phyloP scores from a whole-genome alignment of 92 coral and sea anemone genomes.

The Umimayanthus kanabou region DNA sequence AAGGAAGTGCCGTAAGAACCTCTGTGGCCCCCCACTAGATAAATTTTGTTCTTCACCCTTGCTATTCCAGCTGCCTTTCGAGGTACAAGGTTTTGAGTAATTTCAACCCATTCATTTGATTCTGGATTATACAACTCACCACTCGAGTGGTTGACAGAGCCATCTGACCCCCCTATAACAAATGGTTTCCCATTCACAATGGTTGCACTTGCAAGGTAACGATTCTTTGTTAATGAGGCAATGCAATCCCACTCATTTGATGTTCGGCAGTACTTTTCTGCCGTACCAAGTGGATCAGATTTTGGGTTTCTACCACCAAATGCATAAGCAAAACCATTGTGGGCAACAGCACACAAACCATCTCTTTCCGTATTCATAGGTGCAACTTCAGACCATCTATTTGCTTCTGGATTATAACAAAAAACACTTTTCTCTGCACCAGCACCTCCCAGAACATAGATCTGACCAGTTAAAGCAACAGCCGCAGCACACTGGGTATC shows the following conservation, averaged over 20 bases:
- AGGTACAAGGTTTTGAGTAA: constrained; percentile 47
- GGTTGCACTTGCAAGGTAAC: constrained; percentile 71
- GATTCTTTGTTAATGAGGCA: constrained; percentile 26
- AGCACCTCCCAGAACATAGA: constrained; percentile 49
- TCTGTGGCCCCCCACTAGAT: constrained; percentile 76
- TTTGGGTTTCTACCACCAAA: constrained; percentile 32
- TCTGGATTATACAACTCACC: constrained; percentile 64
- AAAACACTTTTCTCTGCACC: constrained; percentile 25
- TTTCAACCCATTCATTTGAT: constrained; percentile 58
- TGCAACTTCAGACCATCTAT: constrained; percentile 47
- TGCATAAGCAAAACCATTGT: constrained; percentile 34
- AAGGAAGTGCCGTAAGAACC: constrained; percentile 43
- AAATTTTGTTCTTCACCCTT: constrained; percentile 60
- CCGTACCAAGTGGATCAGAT: neutral
- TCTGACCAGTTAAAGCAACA: constrained; percentile 26
- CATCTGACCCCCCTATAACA: constrained; percentile 69
- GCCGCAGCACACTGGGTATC: constrained; percentile 12
- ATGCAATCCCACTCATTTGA: constrained; percentile 25
- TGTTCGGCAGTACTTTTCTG: constrained; percentile 33
- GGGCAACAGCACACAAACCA: constrained; percentile 44
- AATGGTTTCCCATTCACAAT: constrained; percentile 66
- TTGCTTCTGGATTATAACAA: constrained; percentile 39
- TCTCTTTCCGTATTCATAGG: constrained; percentile 37
- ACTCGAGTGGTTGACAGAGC: constrained; percentile 59
- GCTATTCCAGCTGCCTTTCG: constrained; percentile 75